These are phyloP conservation scores for Lithosia quadra DNA, from an alignment of 2,888 invertebrate genomes.

Conservation along the genomic window DNA sequence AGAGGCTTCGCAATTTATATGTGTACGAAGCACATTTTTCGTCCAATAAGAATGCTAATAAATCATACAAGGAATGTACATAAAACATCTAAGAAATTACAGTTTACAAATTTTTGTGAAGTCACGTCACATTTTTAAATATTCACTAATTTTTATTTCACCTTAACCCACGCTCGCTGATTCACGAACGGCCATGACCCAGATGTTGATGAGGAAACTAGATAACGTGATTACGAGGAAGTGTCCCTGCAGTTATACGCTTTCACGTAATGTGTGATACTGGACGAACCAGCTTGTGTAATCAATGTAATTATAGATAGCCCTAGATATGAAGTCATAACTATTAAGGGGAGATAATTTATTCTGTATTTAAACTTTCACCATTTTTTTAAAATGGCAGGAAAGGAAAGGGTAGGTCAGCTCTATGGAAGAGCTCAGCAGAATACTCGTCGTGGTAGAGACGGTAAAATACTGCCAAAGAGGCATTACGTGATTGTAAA, in stretches of 20 bases:
- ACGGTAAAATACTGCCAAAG: no score
- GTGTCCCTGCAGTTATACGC: not conserved
- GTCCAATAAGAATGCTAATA: constrained; percentile 31
- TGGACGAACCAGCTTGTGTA: not conserved
- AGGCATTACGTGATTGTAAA: no score
- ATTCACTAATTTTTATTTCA: constrained; percentile 14
- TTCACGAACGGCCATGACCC: constrained; percentile 43
- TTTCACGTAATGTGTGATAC: no score
- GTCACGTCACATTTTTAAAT: constrained; percentile 29
- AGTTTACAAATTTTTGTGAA: constrained; percentile 37
- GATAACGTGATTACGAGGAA: constrained; percentile 13
- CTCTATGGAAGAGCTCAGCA: no score
- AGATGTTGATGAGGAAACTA: constrained; percentile 34
- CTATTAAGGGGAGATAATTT: no score
- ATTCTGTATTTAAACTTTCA: no score
- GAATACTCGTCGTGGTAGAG: no score
- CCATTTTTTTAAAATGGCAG: no score
- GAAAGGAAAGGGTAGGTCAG: no score
- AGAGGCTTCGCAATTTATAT: constrained; percentile 16
- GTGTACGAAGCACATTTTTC: constrained; percentile 26
- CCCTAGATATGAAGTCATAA: no score
- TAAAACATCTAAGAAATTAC: constrained; percentile 36
- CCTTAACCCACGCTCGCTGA: constrained; percentile 23
- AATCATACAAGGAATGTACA: constrained; percentile 42
- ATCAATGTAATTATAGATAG: no score